Evolutionary conservation across 2,797 vertebrate species (phyloP).

Genomic region (Sebastes iracundus): DNA sequence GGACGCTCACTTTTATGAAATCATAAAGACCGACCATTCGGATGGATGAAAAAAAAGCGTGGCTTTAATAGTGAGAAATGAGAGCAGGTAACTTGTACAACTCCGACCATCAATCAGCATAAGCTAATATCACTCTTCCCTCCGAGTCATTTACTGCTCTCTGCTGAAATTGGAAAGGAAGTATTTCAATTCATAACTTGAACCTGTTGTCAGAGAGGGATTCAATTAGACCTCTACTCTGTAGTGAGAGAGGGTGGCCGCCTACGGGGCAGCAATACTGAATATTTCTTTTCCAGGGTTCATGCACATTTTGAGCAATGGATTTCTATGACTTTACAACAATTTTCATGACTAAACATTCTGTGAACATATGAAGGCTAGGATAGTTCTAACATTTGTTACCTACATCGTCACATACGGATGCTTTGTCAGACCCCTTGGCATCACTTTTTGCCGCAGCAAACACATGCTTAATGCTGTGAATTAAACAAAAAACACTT

Average conservation of each 20-base stretch:
- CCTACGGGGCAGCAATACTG: neutral
- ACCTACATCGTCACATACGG: neutral
- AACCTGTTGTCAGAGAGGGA: constrained; percentile 44
- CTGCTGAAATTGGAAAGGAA: constrained; percentile 56
- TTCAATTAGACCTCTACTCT: constrained; percentile 30
- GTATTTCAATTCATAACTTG: constrained; percentile 66
- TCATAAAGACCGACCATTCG: neutral
- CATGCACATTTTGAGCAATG: neutral
- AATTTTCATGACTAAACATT: neutral
- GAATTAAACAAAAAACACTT: too few relatives aligned
- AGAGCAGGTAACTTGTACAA: constrained; percentile 30
- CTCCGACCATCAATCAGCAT: constrained; percentile 58
- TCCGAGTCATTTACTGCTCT: constrained; percentile 47
- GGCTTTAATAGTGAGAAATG: constrained; percentile 43
- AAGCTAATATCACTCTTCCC: constrained; percentile 44
- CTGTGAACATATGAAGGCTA: too few relatives aligned
- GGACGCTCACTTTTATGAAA: neutral
- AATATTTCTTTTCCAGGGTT: neutral
- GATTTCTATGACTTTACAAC: neutral
- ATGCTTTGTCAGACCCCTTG: too few relatives aligned
- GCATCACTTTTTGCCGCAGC: too few relatives aligned
- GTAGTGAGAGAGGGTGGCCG: neutral
- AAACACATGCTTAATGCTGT: too few relatives aligned
- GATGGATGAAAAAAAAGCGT: neutral
- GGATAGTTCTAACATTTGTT: neutral